Base-by-base conservation (phyloP, 2,113 vertebrate species). In the Rhinolophus ferrumequinum region DNA sequence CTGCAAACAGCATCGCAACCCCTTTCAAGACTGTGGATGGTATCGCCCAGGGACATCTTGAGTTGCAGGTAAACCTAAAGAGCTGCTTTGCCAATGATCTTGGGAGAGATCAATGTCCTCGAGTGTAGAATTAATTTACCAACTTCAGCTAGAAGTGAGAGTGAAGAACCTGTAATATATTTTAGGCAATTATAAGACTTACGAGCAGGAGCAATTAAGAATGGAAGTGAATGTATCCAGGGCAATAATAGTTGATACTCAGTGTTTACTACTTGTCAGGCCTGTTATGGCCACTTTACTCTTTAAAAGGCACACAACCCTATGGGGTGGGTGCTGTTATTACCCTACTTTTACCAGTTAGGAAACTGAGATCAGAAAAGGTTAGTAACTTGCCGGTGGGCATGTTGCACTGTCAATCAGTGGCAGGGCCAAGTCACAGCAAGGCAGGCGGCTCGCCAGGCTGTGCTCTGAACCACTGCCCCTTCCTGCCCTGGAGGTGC, bases 391-490 rank as follows among this genome's bases (percentile, higher is more conserved):
- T 19, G 21, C 44, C 1, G 2, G 12, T 0, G 16, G 30, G 16
- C 2, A 18, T 0, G 0, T 1, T 21, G 28, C 14, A n/a, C 47
- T 11, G 41, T 35, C 58, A 64, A 9, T 60, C 35, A 33, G 47
- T 3, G 3, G 41, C 62, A 58, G 82, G 24, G 33, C 54, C 7
- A 8, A 41, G 33, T 44, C 6, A 54, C 11, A 6, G 12, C 12
- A 26, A 10, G 50, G 21, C 1, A 1, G 26, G 5, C 4, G 6
- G 33, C 22, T 24, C 58, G 35, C 19, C 3, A 12, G 58, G 38
- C 41, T 79, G 73, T 7, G 12, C 38, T 75, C 85, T 41, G 21
- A 73, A 67, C 19, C 15, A 3, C 16, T 3, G 12, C 30, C n/a
- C 1, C 38, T 15, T 9, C 35, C 38, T 44, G 13, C 24, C 60